Evolutionary conservation across 2,113 vertebrate species (phyloP).

Genomic region (Cinclus cinclus): DNA sequence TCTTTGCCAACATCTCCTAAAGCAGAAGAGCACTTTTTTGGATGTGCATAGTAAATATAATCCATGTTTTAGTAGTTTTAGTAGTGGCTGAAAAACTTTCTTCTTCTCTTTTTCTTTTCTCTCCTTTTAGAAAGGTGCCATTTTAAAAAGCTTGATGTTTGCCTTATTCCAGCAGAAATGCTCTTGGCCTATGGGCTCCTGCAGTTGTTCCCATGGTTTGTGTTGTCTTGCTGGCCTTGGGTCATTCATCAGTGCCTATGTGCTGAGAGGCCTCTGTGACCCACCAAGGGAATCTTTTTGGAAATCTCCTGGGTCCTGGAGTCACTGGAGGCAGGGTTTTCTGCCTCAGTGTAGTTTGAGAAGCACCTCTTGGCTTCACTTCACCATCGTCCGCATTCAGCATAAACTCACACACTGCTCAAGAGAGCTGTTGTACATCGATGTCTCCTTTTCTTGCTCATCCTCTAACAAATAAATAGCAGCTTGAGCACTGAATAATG

Average conservation of each 20-base stretch:
- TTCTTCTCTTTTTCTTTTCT: not conserved
- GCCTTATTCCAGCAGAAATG: not conserved
- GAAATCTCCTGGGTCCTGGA: not conserved
- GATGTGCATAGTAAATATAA: not conserved
- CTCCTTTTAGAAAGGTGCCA: not conserved
- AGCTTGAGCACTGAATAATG: not conserved
- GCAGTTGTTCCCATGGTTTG: not conserved
- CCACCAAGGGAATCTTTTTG: not conserved
- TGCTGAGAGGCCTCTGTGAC: fast-evolving
- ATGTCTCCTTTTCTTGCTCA: not conserved
- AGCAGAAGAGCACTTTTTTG: not conserved
- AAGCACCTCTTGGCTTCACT: not conserved
- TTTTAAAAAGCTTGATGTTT: not conserved
- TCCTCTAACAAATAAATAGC: not conserved
- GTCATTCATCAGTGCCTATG: not conserved
- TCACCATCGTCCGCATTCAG: fast-evolving
- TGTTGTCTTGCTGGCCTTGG: not conserved
- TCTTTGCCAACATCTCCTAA: not conserved
- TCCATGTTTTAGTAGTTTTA: not conserved
- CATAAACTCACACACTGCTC: not conserved
- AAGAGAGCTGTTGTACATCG: not conserved
- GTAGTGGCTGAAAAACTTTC: not conserved
- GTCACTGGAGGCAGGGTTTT: not conserved
- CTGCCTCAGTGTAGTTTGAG: fast-evolving
- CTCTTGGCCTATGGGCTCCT: not conserved